Evolutionary conservation across 2,797 vertebrate species (phyloP), one percentile per base, ranked within the genome.

Genomic region (Cetoscarus ocellatus): DNA sequence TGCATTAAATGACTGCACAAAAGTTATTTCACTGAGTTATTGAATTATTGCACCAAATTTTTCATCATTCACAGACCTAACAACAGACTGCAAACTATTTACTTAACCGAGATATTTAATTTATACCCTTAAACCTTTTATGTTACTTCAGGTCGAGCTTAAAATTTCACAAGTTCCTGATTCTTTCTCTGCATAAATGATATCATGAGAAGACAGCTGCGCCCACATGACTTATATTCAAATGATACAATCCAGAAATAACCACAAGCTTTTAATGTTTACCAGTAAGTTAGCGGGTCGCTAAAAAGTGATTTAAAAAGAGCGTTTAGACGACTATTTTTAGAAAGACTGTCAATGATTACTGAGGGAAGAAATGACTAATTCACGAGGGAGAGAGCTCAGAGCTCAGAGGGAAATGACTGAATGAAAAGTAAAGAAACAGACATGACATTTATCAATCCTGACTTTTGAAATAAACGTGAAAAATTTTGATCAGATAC

Each of bases 291-390:
- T 70, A 78, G 75, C 62, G 8, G 73, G 34, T 81, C 62, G 75
- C 61, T 67, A 10, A 8, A 38, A 27, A 27, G 27, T 27, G 27
- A 27, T 27, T 27, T 27, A 27, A 27, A 27, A 27, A 27, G 27
- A 49, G 61, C 58, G 47, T 10, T 47, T 10, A 27, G 27, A 19
- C 13, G 2, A 66, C 55, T 88, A 88, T 86, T 80, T 87, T 80
- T 82, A 55, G 79, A 61, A 47, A 5, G 0, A n/a, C 39, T 34
- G 72, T 83, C 45, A 85, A 86, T 88, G 75, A 91, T 80, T 90
- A 61, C 75, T 27, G 51, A 11, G 43, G 13, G 45, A 63, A 57
- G 38, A 75, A 83, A 83, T 74, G 61, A 73, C n/a, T 43, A 11
- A 67, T 18, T 34, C 18, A 38, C 54, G 8, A 10, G 36, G 14